Evolutionary conservation across 2,888 invertebrate species (phyloP).

Genomic region (Sisyra nigra): DNA sequence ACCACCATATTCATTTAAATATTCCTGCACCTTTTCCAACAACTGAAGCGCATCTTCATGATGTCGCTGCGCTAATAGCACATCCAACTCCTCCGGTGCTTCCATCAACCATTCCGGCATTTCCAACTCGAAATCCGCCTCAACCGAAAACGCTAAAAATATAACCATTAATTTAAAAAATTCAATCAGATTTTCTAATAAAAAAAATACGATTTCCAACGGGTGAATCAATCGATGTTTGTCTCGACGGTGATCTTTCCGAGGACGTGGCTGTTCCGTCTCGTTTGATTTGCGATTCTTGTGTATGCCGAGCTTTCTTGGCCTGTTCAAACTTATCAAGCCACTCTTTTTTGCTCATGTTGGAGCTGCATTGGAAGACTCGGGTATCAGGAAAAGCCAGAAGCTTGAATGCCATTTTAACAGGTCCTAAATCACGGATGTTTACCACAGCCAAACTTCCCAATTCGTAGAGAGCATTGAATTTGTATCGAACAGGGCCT

Average conservation of each 20-base stretch:
- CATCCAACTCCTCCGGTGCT: conserved; percentile 87
- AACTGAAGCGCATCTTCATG: conserved; percentile 83
- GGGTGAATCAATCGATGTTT: conserved; percentile 29
- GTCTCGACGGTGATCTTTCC: conserved; percentile 29
- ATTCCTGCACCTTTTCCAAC: conserved; percentile 49
- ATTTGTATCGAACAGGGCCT: conserved; percentile 68
- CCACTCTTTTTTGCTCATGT: conserved; percentile 69
- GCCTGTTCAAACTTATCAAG: conserved; percentile 81
- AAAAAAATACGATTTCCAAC: conserved; percentile 23
- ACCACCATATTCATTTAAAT: conserved; percentile 26
- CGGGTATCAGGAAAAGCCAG: conserved; percentile 86
- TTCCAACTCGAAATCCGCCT: conserved; percentile 16
- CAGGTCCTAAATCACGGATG: conserved; percentile 74
- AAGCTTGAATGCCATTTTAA: conserved; percentile 87
- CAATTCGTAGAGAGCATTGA: conserved; percentile 68
- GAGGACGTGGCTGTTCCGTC: conserved; percentile 17
- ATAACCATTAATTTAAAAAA: not conserved
- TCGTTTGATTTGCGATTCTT: conserved; percentile 33
- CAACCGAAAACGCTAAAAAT: conserved; percentile 8
- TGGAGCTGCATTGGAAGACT: conserved; percentile 77
- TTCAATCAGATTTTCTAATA: not conserved
- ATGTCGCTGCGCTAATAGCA: conserved; percentile 86
- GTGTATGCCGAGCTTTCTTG: conserved; percentile 60
- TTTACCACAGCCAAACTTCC: conserved; percentile 89
- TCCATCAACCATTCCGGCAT: conserved; percentile 78